Percentiles rank a stretch among this genome's conserved stretches.
Evolutionary conservation across 2,888 invertebrate genomes (phyloP).

Genomic region (Oxytorus armatus): DNA sequence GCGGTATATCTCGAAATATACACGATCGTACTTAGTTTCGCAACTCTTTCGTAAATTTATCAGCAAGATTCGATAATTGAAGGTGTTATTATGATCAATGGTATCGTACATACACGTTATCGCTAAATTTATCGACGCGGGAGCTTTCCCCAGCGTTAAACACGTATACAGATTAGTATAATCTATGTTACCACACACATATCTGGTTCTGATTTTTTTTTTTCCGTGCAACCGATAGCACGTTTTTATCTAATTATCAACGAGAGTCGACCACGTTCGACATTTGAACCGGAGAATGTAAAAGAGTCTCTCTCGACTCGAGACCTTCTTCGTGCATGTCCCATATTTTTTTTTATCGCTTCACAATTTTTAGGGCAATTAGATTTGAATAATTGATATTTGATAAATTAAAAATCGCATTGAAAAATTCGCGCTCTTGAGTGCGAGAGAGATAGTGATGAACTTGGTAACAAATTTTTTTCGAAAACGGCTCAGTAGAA

Average conservation of each 20-base stretch:
- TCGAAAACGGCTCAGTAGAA: too few relatives aligned
- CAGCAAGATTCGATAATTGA: conserved; percentile 12
- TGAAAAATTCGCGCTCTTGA: too few relatives aligned
- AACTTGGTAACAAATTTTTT: too few relatives aligned
- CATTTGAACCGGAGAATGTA: conserved; percentile 55
- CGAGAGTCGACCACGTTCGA: conserved; percentile 51
- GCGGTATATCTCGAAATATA: too few relatives aligned
- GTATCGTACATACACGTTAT: conserved; percentile 2
- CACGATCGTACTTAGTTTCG: conserved; percentile 1
- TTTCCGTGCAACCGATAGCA: conserved; percentile 6
- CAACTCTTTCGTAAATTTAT: conserved; percentile 13
- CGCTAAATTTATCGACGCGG: neutral
- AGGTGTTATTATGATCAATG: conserved; percentile 33
- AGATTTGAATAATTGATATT: too few relatives aligned
- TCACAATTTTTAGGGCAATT: neutral
- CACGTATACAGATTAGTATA: neutral
- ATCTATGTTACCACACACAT: neutral
- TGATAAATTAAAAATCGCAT: too few relatives aligned
- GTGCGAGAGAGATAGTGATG: too few relatives aligned
- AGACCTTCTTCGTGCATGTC: too few relatives aligned
- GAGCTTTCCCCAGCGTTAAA: conserved; percentile 12
- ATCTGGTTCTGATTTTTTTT: neutral
- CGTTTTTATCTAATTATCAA: conserved; percentile 46
- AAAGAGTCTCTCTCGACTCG: too few relatives aligned
- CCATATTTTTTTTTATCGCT: neutral